phyloP scores from a whole-genome alignment of 2,888 invertebrate genomes.

The Cephonodes hylas region DNA sequence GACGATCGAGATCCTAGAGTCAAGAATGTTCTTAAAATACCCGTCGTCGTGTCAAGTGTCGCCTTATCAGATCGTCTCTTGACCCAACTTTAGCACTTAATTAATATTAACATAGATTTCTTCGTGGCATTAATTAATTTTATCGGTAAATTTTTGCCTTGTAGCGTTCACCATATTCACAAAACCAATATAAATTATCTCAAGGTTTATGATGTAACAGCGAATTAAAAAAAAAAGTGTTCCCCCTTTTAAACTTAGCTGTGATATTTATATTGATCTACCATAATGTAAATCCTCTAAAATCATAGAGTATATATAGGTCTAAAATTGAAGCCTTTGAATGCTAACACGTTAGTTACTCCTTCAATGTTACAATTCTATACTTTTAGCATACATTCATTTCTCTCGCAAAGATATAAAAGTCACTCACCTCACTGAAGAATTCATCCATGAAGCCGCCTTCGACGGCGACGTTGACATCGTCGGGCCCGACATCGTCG shows the following conservation, averaged over 20 bases:
- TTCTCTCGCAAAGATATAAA: neutral
- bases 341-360: too few species aligned
- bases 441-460: slow-evolving; percentile 99
- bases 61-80: neutral
- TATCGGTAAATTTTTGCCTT: too few species aligned
- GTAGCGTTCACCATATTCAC: too few species aligned
- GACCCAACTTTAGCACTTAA: neutral
- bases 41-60: neutral
- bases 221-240: too few species aligned
- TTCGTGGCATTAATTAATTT: neutral
- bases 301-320: too few species aligned
- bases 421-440: slow-evolving; percentile 94
- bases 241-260: too few species aligned
- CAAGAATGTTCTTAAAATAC: neutral
- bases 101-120: neutral
- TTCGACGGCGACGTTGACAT: slow-evolving; percentile 97
- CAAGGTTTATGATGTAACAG: too few species aligned
- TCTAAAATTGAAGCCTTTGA: too few species aligned
- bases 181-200: too few species aligned
- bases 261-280: too few species aligned
- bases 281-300: too few species aligned
- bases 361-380: too few species aligned
- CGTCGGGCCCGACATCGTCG: slow-evolving; percentile 96
- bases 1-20: neutral
- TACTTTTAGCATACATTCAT: neutral